Conservation (phyloP, 2,797 vertebrate species). For the Hyperoplus immaculatus region DNA sequence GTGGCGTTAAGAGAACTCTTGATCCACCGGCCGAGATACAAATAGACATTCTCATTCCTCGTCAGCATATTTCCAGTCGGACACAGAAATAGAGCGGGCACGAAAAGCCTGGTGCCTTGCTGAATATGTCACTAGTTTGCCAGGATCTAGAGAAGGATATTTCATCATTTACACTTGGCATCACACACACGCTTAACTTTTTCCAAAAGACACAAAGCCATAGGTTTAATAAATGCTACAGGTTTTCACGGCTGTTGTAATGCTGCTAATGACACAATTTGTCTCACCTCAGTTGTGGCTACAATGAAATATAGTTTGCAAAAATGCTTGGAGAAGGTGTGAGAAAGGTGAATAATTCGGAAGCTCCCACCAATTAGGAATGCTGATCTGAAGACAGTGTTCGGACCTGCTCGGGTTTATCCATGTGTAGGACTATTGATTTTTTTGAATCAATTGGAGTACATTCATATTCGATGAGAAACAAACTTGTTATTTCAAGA, state of each 20-base stretch:
- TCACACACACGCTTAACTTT: neutral
- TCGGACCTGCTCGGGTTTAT: slow-evolving; percentile 26
- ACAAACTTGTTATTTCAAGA: neutral
- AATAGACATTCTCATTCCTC: slow-evolving; percentile 23
- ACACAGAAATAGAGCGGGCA: slow-evolving; percentile 24
- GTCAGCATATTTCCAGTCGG: slow-evolving; percentile 8
- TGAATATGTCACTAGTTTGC: slow-evolving; percentile 8
- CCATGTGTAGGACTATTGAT: slow-evolving; percentile 30
- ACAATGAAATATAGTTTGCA: slow-evolving; percentile 11
- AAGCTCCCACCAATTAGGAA: slow-evolving; percentile 42
- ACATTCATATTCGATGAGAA: slow-evolving; percentile 14
- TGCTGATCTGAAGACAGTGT: slow-evolving; percentile 32
- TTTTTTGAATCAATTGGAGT: slow-evolving; percentile 4
- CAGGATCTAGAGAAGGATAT: slow-evolving; percentile 15
- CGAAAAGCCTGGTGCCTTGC: slow-evolving; percentile 4
- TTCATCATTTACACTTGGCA: slow-evolving; percentile 1
- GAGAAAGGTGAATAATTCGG: slow-evolving; percentile 45
- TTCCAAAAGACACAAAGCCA: neutral
- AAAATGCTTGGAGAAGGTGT: slow-evolving; percentile 26
- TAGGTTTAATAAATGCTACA: neutral
- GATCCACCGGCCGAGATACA: slow-evolving; percentile 12
- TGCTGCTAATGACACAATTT: neutral
- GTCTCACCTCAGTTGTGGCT: slow-evolving; percentile 6
- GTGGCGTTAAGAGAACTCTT: neutral
- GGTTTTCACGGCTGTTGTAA: neutral